phyloP scores from a whole-genome alignment of 2,797 vertebrate species.

The Ctenochaetus hawaiiensis region DNA sequence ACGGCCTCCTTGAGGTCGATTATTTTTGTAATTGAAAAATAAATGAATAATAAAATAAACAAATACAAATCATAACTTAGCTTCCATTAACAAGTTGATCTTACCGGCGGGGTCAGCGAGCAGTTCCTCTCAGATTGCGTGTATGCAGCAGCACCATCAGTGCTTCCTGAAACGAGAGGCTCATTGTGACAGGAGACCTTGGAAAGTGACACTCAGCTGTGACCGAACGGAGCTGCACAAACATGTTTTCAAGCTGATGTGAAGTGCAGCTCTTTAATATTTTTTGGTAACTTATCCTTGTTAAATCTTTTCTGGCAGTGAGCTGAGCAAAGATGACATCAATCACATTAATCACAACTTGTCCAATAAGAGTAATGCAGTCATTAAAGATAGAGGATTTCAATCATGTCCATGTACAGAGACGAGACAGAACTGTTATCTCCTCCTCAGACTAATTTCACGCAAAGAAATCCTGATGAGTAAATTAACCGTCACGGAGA shows the following conservation, averaged over 20 bases:
- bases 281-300: not conserved
- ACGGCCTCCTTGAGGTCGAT: too few relatives aligned
- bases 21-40: not conserved
- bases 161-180: conserved; percentile 69
- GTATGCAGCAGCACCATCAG: conserved; percentile 26
- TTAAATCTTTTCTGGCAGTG: not conserved
- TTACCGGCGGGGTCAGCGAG: conserved; percentile 80
- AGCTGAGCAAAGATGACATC: not conserved
- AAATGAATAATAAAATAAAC: not conserved
- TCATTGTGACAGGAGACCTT: conserved; percentile 18
- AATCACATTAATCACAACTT: conserved; percentile 11
- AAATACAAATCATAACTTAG: too few relatives aligned
- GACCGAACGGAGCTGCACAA: conserved; percentile 12
- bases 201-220: conserved; percentile 28
- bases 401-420: conserved; percentile 3
- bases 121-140: conserved; percentile 83
- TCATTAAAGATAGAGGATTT: conserved; percentile 14
- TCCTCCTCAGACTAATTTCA: conserved; percentile 22
- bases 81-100: conserved; percentile 13
- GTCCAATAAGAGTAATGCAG: conserved; percentile 6
- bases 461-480: conserved; percentile 51
- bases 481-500: conserved; percentile 40
- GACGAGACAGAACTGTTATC: conserved; percentile 6
- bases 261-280: not conserved
- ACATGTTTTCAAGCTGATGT: conserved; percentile 28